Evolutionary conservation across 2,113 vertebrate species (phyloP), one percentile per base, ranked within the genome.

Genomic region (Lucifuga dentata): DNA sequence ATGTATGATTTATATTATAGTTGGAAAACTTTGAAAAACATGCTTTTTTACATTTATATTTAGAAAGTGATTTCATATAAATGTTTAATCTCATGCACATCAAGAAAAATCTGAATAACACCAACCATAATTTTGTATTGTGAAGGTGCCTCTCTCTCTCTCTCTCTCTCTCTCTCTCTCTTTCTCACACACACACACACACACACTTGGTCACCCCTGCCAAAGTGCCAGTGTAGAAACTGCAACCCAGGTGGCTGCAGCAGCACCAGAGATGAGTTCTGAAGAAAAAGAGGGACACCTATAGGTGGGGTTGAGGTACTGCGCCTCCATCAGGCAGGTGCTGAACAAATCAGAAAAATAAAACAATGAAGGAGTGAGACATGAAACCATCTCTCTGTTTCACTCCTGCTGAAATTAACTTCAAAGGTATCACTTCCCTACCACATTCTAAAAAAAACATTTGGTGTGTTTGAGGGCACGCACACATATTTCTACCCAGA

Each of bases 231-330:
- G 51, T 45, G 36, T 17, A 63, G 53, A 83, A 44, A 24, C 52
- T 29, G 38, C 23, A 48, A 45, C 46, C 45, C 36, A 10, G 51
- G 45, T 32, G 12, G 56, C 29, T 52, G 32, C 50, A 68, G 61
- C 24, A 19, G 12, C 9, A 17, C 23, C 35, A 9, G 5, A 29
- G 4, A 7, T 7, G 24, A 56, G 76, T 91, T 83, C 44, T 80
- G 72, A 92, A 93, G 92, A 91, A 92, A 92, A 93, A 93, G 92
- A 93, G 91, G 86, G 92, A 93, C 92, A 92, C 90, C 92, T 80
- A 89, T 83, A 83, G 92, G 91, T 76, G 58, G 24, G 43, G 65
- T 2, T 8, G 12, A 16, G 66, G 85, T 85, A 93, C 88, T 93
- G 86, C 91, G 89, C 35, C 0, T 23, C 38, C 36, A 36, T 56